Evolutionary conservation across 2,113 vertebrate genomes (phyloP).

Genomic region (Acanthisitta chloris): DNA sequence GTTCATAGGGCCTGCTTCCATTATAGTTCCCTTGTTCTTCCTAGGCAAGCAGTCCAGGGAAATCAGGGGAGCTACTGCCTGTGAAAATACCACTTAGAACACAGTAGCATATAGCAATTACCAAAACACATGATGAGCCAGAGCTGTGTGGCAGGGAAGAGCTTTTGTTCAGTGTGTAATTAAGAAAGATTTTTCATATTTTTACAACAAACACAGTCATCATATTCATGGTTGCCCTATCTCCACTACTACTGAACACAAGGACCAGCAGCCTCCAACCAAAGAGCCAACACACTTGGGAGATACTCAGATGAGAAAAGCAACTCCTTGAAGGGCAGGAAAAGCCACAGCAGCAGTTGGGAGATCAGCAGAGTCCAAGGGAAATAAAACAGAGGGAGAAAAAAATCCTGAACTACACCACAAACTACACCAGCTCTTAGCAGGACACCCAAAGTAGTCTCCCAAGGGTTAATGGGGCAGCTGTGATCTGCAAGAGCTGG

Average conservation of each 20-base stretch:
- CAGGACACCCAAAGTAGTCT: not conserved
- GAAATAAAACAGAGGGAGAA: not conserved
- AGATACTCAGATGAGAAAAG: not conserved
- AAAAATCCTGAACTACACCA: not conserved
- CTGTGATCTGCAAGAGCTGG: not conserved
- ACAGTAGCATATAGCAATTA: not conserved
- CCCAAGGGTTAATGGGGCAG: not conserved
- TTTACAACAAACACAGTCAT: not conserved
- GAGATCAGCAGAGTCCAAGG: not conserved
- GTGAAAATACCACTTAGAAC: not conserved
- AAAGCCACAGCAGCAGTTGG: not conserved
- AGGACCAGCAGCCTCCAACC: not conserved
- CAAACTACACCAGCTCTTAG: not conserved
- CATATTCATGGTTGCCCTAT: not conserved
- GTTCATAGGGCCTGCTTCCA: not conserved
- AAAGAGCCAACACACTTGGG: not conserved
- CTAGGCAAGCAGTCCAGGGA: not conserved
- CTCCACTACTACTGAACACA: accelerated
- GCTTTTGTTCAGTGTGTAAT: not conserved
- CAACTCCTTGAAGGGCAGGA: not conserved
- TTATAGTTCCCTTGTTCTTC: not conserved
- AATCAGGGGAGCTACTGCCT: not conserved
- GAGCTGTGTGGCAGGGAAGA: not conserved
- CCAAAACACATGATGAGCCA: not conserved
- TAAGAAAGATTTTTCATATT: not conserved